Evolutionary conservation across 2,888 invertebrate genomes (phyloP).

Genomic region (Calameuta idolon): DNA sequence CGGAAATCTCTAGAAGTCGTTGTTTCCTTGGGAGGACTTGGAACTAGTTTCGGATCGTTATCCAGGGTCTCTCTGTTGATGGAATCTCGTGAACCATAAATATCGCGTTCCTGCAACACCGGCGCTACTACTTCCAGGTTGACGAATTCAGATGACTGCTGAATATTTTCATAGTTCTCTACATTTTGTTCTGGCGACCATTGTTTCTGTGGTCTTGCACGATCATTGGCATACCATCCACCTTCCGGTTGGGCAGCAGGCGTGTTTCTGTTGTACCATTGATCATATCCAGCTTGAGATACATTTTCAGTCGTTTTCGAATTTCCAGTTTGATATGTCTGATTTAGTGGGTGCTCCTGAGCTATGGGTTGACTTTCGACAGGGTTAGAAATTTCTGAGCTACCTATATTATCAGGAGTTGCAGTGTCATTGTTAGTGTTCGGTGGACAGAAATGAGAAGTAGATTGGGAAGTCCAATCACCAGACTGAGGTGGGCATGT

Average conservation of each 20-base stretch:
- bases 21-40: conserved; percentile 38
- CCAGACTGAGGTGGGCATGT: conserved; percentile 11
- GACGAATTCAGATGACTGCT: conserved; percentile 55
- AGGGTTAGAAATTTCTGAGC: conserved; percentile 30
- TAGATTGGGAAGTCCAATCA: conserved; percentile 19
- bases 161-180: conserved; percentile 61
- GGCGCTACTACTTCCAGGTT: conserved; percentile 59
- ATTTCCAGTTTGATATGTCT: conserved; percentile 21
- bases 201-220: conserved; percentile 36
- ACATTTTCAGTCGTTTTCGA: conserved; percentile 29
- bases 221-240: conserved; percentile 50
- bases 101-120: conserved; percentile 52
- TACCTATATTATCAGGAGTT: conserved; percentile 29
- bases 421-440: conserved; percentile 10
- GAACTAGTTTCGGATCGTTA: conserved; percentile 47
- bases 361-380: conserved; percentile 29
- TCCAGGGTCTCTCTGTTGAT: conserved; percentile 53
- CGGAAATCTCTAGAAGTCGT: conserved; percentile 41
- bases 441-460: conserved; percentile 11
- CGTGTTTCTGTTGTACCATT: conserved; percentile 60
- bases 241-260: conserved; percentile 41
- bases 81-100: conserved; percentile 60
- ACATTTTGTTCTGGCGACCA: conserved; percentile 52
- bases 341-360: conserved; percentile 30
- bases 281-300: conserved; percentile 53